Evolutionary conservation across 2,113 vertebrate species (phyloP).

Genomic region (Archocentrus centrarchus): DNA sequence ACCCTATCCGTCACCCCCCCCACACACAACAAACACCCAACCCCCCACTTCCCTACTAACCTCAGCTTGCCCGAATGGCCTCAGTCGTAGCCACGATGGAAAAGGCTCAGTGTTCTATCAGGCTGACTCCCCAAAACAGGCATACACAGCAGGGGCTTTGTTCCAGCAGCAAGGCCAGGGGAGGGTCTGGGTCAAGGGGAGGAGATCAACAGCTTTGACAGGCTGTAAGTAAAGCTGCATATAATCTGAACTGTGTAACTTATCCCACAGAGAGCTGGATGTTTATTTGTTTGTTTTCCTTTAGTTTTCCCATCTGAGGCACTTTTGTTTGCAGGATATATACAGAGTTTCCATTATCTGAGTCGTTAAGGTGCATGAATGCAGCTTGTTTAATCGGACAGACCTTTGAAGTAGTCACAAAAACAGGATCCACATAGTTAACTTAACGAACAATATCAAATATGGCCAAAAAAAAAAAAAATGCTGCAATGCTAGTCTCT

Average conservation of each 20-base stretch:
- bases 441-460: not conserved
- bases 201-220: constrained; percentile 57
- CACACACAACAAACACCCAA: constrained; percentile 9
- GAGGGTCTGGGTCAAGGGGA: constrained; percentile 63
- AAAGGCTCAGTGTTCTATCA: constrained; percentile 42
- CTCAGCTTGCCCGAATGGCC: constrained; percentile 45
- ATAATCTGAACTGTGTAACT: constrained; percentile 7
- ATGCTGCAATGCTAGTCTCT: too few species aligned
- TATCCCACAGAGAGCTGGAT: constrained; percentile 9
- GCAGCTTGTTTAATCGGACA: constrained; percentile 1
- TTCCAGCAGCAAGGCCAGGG: constrained; percentile 53
- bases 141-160: constrained; percentile 69
- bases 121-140: constrained; percentile 54
- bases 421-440: not conserved
- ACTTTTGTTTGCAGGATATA: constrained; percentile 2
- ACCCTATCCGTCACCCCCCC: constrained; percentile 56
- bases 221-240: constrained; percentile 51
- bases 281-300: constrained; percentile 58
- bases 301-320: not conserved
- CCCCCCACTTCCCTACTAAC: constrained; percentile 32
- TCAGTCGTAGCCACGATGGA: constrained; percentile 42
- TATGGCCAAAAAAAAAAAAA: too few species aligned
- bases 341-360: constrained; percentile 10
- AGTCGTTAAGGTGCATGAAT: not conserved
- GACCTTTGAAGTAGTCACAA: not conserved